Evolutionary conservation across 53 echinoderm and acorn worm species (phyloP).

Genomic region (Stichopus horrens): DNA sequence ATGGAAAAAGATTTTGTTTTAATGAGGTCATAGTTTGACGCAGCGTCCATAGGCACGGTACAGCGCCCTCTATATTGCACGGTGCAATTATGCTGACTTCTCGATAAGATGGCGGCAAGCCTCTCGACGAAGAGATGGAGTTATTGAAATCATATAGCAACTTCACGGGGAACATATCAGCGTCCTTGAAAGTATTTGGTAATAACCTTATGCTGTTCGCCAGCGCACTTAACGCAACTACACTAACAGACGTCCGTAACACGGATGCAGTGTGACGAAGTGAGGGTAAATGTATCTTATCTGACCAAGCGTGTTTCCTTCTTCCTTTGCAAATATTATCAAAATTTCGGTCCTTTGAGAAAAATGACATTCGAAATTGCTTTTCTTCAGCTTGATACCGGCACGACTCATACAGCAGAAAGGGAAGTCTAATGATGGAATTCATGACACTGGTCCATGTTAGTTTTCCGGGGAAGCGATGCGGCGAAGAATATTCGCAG

Average conservation of each 20-base stretch:
- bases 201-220: not conserved
- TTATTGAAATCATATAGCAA: conserved; percentile 30
- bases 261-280: conserved; percentile 18
- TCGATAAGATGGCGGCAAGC: not conserved
- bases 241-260: conserved; percentile 15
- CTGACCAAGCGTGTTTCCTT: conserved; percentile 17
- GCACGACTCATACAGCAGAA: not conserved
- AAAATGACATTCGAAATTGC: not conserved
- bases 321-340: not conserved
- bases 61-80: conserved; percentile 30
- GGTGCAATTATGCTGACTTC: conserved; percentile 4
- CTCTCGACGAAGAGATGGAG: not conserved
- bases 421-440: not conserved
- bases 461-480: conserved; percentile 10
- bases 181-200: not conserved
- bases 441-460: not conserved
- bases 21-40: conserved; percentile 10
- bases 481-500: not conserved
- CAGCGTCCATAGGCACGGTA: conserved; percentile 15
- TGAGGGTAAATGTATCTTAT: conserved; percentile 21
- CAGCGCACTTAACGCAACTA: conserved; percentile 7
- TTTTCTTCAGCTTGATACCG: not conserved
- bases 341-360: not conserved
- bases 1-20: conserved; percentile 3
- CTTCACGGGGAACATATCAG: conserved; percentile 9